Evolutionary conservation across 2,888 invertebrate genomes (phyloP), one percentile per base, ranked within the genome.

Genomic region (Lypha dubia): DNA sequence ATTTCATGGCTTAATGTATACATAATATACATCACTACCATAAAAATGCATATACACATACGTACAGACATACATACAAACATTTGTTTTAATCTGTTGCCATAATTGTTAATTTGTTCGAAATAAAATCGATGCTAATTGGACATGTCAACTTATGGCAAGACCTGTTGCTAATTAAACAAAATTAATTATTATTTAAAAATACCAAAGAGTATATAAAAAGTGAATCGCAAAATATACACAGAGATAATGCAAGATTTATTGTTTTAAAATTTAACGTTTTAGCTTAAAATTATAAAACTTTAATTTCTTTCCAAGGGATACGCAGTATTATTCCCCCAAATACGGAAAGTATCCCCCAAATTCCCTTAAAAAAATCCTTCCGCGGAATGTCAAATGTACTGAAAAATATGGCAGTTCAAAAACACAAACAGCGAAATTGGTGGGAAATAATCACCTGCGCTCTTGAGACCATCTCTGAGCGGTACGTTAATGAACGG

Each of bases 91-190:
- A 17, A 60, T 38, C 22, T 62, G 20, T 13, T 65, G 46, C 28
- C 63, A 46, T 65, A 65, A 46, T 46, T 65, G 32, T 46, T 46
- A 65, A 24, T 65, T 28, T 24, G 17, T 9, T 46, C 11, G 24
- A 8, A 22, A n/a, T 24, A 63, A 70, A 77, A 51, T 70, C 70
- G 79, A 70, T 79, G 51, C 51, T 65, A 65, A 65, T 46, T 65
- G 63, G 46, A 28, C 46, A 28, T 24, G 17, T 17, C 28, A 32
- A 46, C 28, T 65, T 32, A 65, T 46, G 28, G 44, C 63, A 28
- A 65, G 63, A 32, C 46, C 4, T 75, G 75, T 24, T 63, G 11
- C 41, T 41, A 60, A 63, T 62, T 75, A 28, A 75, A 63, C 2
- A 20, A 58, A 38, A 79, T 63, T 71, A 79, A 79, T 79, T 67